Percentiles rank a stretch among this genome's conserved stretches.
Evolutionary conservation across 2,797 vertebrate genomes (phyloP).

Genomic region (Neostethus bicornis): DNA sequence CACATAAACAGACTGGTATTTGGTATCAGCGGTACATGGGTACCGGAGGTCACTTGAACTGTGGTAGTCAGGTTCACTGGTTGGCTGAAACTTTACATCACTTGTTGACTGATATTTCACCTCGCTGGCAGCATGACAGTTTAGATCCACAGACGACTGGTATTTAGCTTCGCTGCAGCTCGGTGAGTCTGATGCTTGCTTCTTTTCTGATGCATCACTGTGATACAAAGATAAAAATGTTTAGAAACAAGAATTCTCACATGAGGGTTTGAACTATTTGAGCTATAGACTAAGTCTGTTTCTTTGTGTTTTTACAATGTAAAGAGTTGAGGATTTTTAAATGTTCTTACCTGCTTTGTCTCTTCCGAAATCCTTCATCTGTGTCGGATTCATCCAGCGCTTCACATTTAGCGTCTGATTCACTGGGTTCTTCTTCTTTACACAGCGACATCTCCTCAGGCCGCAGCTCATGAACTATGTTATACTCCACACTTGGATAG

Average conservation of each 20-base stretch:
- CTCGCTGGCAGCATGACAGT: slow-evolving; percentile 83
- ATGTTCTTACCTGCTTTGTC: slow-evolving; percentile 84
- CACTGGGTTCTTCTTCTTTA: slow-evolving; percentile 60
- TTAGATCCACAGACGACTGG: slow-evolving; percentile 89
- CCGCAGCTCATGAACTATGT: slow-evolving; percentile 92
- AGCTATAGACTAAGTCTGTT: too few species aligned
- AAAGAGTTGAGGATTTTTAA: slow-evolving; percentile 1
- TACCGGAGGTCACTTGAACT: slow-evolving; percentile 76
- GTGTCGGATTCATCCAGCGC: slow-evolving; percentile 78
- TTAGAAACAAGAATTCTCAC: slow-evolving; percentile 21
- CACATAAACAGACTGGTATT: slow-evolving; percentile 98
- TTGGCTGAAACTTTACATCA: slow-evolving; percentile 52
- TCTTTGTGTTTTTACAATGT: not conserved
- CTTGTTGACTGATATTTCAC: slow-evolving; percentile 61
- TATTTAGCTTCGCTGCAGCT: slow-evolving; percentile 88
- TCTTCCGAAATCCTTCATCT: slow-evolving; percentile 85
- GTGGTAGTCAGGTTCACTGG: slow-evolving; percentile 64
- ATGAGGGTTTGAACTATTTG: not conserved
- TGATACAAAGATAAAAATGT: slow-evolving; percentile 42
- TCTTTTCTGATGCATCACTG: slow-evolving; percentile 87
- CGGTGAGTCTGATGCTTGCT: slow-evolving; percentile 81
- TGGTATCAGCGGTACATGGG: slow-evolving; percentile 80
- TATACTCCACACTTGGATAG: slow-evolving; percentile 93
- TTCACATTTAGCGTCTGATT: slow-evolving; percentile 85
- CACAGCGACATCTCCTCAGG: slow-evolving; percentile 80